Conservation (phyloP, 2,113 vertebrate species). For the Albula glossodonta region DNA sequence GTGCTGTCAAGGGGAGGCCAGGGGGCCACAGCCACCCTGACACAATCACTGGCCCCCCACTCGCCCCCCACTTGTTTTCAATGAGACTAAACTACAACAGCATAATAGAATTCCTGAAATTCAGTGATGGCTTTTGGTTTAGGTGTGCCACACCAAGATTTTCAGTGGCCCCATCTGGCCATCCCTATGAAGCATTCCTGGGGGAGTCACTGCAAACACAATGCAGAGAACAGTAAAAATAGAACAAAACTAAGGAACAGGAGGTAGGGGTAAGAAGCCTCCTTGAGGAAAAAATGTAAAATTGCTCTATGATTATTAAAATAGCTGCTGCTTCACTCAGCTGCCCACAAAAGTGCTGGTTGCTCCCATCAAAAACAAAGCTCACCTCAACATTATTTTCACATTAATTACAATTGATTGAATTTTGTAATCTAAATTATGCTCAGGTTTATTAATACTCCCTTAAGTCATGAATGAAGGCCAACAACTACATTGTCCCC, state of each 20-base stretch:
- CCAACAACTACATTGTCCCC: neutral
- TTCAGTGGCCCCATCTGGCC: too few species aligned
- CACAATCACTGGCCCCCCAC: too few species aligned
- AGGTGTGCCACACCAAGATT: too few species aligned
- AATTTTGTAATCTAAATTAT: neutral
- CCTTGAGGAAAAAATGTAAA: neutral
- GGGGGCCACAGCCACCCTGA: too few species aligned
- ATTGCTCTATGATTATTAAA: neutral
- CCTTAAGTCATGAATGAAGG: neutral
- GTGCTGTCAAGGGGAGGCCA: too few species aligned
- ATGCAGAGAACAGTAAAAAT: neutral
- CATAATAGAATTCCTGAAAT: too few species aligned
- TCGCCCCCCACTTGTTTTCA: too few species aligned
- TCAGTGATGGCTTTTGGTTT: too few species aligned
- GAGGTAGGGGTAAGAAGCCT: neutral
- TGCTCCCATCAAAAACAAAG: neutral
- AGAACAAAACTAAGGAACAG: neutral
- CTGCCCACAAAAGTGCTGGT: neutral
- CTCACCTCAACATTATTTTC: neutral
- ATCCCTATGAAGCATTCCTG: too few species aligned
- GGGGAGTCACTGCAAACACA: neutral
- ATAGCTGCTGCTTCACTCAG: neutral
- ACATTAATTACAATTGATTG: neutral
- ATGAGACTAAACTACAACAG: too few species aligned
- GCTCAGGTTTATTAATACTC: neutral